phyloP scores from a whole-genome alignment of 2,797 vertebrate genomes.

The Gadopsis bispinosus region DNA sequence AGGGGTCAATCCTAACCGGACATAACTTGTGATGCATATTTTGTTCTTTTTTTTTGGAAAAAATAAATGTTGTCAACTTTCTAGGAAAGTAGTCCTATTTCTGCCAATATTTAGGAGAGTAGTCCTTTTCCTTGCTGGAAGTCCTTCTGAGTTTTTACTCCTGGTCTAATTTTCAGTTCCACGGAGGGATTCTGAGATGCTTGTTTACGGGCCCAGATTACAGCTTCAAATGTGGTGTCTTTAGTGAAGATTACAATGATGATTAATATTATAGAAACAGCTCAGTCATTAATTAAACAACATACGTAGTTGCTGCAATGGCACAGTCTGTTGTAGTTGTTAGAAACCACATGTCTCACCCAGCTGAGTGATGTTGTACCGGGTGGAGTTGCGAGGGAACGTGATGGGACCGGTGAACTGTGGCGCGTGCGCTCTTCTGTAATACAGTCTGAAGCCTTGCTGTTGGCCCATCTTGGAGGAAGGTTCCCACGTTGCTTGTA shows the following conservation, averaged over 20 bases:
- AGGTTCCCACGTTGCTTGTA: constrained; percentile 93
- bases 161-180: not conserved
- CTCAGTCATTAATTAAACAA: not conserved
- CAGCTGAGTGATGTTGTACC: constrained; percentile 93
- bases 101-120: not conserved
- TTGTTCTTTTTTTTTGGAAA: not conserved
- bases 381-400: constrained; percentile 89
- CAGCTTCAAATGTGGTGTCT: not conserved
- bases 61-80: not conserved
- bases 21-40: not conserved
- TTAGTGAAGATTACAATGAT: not conserved
- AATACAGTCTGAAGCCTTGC: constrained; percentile 94
- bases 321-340: not conserved
- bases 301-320: not conserved
- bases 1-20: not conserved
- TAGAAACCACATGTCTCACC: constrained; percentile 84
- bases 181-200: not conserved
- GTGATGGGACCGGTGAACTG: constrained; percentile 90
- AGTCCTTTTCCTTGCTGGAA: not conserved
- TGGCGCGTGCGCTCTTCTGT: constrained; percentile 89
- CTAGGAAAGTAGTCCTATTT: not conserved
- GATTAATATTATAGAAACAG: not conserved
- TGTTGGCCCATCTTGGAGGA: constrained; percentile 92
- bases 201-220: not conserved
- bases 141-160: not conserved